A percentile compares a stretch with the other conserved stretches of the same genome.
Conservation (phyloP, 2,888 invertebrate genomes). For the Pseudococcus longispinus region DNA sequence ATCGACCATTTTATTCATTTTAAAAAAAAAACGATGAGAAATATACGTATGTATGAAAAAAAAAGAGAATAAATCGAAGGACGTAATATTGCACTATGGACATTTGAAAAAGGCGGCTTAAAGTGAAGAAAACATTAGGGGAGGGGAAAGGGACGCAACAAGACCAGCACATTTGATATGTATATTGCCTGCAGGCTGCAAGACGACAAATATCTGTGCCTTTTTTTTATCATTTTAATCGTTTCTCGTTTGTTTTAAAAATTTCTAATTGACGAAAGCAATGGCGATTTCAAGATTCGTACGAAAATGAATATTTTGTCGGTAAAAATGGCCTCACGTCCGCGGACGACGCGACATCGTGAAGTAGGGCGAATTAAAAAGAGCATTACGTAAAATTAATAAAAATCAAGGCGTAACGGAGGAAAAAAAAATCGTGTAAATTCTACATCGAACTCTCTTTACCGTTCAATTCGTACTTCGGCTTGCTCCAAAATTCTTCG, state of each 20-base stretch:
- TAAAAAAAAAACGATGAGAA: background rate
- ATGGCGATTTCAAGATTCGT: constrained; percentile 6
- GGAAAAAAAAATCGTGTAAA: background rate
- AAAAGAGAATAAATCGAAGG: background rate
- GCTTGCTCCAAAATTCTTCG: constrained; percentile 84
- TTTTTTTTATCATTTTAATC: background rate
- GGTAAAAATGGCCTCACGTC: background rate
- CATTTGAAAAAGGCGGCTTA: background rate
- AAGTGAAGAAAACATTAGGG: background rate
- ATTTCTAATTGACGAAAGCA: constrained; percentile 32
- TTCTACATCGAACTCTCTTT: constrained; percentile 54
- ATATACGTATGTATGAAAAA: background rate
- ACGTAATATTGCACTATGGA: background rate
- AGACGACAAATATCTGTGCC: background rate
- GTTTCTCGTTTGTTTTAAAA: background rate
- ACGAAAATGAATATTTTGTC: background rate
- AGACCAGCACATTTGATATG: constrained; percentile 24
- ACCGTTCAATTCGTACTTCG: constrained; percentile 20
- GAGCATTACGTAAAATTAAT: constrained; percentile 11
- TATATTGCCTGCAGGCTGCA: background rate
- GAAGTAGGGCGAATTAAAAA: background rate
- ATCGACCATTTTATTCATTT: background rate
- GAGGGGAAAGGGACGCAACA: constrained; percentile 5
- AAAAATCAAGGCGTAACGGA: background rate
- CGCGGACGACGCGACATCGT: background rate